Evolutionary conservation across 2,888 invertebrate genomes (phyloP), one percentile per base, ranked within the genome.

Genomic region (Antitype chi): DNA sequence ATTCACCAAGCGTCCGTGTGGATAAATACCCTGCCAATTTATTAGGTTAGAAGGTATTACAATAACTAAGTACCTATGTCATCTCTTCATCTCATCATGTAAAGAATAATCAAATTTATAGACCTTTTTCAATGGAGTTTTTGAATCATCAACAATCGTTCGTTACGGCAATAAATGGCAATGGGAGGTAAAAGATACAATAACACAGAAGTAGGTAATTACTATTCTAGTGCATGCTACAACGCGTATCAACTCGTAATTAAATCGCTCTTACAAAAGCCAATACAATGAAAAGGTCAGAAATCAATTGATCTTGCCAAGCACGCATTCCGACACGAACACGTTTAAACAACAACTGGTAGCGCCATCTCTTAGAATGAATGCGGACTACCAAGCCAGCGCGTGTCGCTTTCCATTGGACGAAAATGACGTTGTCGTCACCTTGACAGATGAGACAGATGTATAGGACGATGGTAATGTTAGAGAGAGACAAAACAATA

Each of bases 401-500:
- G 75, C 78, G 82, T 78, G 79, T 72, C 82, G 87, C 78, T 80
- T 85, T 70, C 89, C 82, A 94, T 94, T 95, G 94, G 94, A 78
- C 79, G 85, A 79, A 74, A 84, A 76, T 88, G 89, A 91, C 91
- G 92, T 89, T 75, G 84, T 85, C 89, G 92, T 92, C 91, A 92
- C 89, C 85, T 91, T 90, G 89, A 85, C 80, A 84, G 84, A 20
- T 81, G 93, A 92, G 89, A 93, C 53, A 81, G 89, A 86, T 6
- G 78, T 49, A 69, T 57, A 13, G 25, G 0, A 7, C n/a, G 3
- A 6, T 15, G 9, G 1, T 0, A 49, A 85, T 64, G 94, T 85
- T 87, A 47, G 91, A 95, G 71, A 52, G 93, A 89, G 93, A 95
- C 63, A 88, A 88, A 94, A 94, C 94, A 96, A 95, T 89, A 96